These are phyloP conservation scores for Crocallis elinguaria DNA, from an alignment of 2,888 invertebrate genomes.

Conservation along the genomic window DNA sequence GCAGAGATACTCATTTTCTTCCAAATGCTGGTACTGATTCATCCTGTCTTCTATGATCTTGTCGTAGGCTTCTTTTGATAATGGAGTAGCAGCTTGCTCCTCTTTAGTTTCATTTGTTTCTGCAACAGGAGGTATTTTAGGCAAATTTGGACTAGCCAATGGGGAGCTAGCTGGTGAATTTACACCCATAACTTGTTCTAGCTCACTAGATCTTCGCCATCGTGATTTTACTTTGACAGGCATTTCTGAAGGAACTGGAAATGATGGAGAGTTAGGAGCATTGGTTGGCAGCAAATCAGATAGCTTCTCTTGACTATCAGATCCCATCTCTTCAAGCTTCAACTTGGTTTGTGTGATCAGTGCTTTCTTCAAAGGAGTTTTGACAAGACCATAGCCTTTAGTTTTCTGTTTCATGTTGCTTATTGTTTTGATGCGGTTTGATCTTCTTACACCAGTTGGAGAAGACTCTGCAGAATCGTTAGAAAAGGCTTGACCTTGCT, in stretches of 20 bases:
- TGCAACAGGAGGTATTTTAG: conserved; percentile 55
- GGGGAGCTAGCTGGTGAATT: conserved; percentile 73
- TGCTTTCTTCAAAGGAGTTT: conserved; percentile 79
- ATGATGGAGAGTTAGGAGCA: conserved; percentile 71
- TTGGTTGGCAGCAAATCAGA: conserved; percentile 47
- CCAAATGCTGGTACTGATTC: conserved; percentile 91
- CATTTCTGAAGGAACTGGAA: conserved; percentile 82
- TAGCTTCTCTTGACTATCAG: conserved; percentile 78
- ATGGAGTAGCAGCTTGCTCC: conserved; percentile 47
- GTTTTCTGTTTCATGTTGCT: conserved; percentile 88
- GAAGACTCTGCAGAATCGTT: conserved; percentile 80
- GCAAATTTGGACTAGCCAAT: conserved; percentile 68
- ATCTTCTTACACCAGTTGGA: conserved; percentile 87
- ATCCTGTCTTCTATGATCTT: conserved; percentile 84
- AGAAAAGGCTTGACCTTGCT: conserved; percentile 64
- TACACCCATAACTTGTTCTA: conserved; percentile 85
- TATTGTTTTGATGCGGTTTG: conserved; percentile 91
- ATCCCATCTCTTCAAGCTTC: conserved; percentile 85
- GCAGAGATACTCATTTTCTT: conserved; percentile 93
- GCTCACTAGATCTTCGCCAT: conserved; percentile 90
- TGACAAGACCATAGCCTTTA: conserved; percentile 87
- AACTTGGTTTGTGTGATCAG: conserved; percentile 80
- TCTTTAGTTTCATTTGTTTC: conserved; percentile 57
- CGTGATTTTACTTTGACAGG: conserved; percentile 92
- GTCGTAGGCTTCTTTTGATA: conserved; percentile 74